Evolutionary conservation across 2,888 invertebrate species (phyloP).

Genomic region (Cephonodes hylas): DNA sequence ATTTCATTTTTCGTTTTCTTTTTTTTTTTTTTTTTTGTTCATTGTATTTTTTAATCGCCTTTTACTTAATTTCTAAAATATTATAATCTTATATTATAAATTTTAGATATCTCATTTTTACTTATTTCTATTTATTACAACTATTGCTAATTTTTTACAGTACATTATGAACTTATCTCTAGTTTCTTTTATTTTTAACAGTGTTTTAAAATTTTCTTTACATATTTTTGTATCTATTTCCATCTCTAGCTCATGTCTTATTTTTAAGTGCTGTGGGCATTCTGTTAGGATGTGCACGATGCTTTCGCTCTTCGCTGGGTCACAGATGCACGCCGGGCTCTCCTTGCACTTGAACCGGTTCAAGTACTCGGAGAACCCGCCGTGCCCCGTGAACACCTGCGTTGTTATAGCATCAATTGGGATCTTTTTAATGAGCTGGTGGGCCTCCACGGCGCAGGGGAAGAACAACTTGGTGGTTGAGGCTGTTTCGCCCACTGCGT

Average conservation of each 20-base stretch:
- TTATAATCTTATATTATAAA: too few relatives aligned
- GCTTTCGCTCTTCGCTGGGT: too few relatives aligned
- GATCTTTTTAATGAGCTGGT: too few relatives aligned
- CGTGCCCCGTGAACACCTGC: slow-evolving; percentile 18
- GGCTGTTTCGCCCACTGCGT: slow-evolving; percentile 13
- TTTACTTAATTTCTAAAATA: too few relatives aligned
- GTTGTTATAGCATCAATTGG: background rate
- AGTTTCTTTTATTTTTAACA: background rate
- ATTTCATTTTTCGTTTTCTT: background rate
- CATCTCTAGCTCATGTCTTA: background rate
- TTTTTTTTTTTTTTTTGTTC: background rate
- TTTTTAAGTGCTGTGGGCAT: too few relatives aligned
- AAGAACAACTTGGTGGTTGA: slow-evolving; percentile 19
- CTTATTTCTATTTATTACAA: background rate
- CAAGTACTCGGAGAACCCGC: slow-evolving; percentile 22
- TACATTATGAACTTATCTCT: background rate
- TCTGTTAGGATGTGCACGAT: too few relatives aligned
- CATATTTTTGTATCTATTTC: background rate
- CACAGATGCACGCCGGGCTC: slow-evolving; percentile 21
- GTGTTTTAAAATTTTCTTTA: background rate
- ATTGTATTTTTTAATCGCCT: too few relatives aligned
- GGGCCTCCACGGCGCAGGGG: slow-evolving; percentile 5
- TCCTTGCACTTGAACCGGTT: slow-evolving; percentile 17
- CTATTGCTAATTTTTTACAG: background rate
- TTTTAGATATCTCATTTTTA: background rate